Conservation (phyloP, 2,888 invertebrate species). For the Cephonodes hylas region DNA sequence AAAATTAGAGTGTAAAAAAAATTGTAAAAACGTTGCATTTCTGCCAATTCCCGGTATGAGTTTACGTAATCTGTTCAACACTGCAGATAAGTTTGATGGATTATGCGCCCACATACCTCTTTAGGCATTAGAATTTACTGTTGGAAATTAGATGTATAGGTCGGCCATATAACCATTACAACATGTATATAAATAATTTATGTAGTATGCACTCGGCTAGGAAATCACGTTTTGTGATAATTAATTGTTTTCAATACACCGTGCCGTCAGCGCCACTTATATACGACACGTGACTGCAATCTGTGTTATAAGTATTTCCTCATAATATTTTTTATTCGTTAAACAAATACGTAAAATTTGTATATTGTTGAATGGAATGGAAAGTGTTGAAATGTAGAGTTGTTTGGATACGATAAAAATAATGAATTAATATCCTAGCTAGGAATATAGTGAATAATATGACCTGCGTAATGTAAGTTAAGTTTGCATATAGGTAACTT, state of each 20-base stretch:
- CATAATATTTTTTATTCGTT: background rate
- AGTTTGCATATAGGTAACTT: too few relatives aligned
- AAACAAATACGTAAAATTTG: background rate
- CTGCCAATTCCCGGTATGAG: too few relatives aligned
- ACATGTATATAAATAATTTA: background rate
- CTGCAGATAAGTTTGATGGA: background rate
- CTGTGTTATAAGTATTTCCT: background rate
- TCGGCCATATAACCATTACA: background rate
- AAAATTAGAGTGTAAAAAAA: too few relatives aligned
- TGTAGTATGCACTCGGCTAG: constrained; percentile 16
- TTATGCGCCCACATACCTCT: background rate
- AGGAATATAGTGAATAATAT: too few relatives aligned
- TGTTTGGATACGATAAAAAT: too few relatives aligned
- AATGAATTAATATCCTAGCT: too few relatives aligned
- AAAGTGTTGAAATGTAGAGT: too few relatives aligned
- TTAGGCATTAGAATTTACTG: background rate
- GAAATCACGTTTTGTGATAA: constrained; percentile 12
- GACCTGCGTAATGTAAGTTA: too few relatives aligned
- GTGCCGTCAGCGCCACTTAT: background rate
- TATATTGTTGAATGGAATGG: too few relatives aligned
- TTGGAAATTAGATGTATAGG: background rate
- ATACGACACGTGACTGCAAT: background rate
- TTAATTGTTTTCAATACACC: background rate
- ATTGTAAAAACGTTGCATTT: too few relatives aligned
- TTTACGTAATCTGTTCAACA: too few relatives aligned